phyloP scores from a whole-genome alignment of 2,797 vertebrate genomes.

The Iguana delicatissima region DNA sequence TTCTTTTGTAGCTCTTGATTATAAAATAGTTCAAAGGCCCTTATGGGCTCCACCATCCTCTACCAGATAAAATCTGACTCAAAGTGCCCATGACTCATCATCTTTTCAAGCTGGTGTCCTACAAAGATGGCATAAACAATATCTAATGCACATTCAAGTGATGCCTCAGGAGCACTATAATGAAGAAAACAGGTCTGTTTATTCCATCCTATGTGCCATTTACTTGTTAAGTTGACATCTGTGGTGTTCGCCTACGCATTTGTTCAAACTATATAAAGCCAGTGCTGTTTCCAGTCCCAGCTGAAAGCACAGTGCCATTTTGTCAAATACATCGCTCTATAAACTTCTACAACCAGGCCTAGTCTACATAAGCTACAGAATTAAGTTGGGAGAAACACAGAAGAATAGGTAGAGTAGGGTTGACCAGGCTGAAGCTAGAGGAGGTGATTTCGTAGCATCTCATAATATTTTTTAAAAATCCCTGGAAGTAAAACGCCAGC shows the following conservation, averaged over 20 bases:
- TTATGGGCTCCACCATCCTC: slow-evolving; percentile 34
- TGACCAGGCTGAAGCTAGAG: background rate
- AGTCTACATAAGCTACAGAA: background rate
- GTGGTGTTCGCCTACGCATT: background rate
- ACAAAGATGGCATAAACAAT: slow-evolving; percentile 1
- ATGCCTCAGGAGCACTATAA: slow-evolving; percentile 10
- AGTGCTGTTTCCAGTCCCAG: background rate
- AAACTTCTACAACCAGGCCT: background rate
- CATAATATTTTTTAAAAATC: background rate
- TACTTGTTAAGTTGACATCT: background rate
- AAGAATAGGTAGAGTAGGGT: background rate
- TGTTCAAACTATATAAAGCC: background rate
- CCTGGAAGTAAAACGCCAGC: background rate
- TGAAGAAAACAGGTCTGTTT: slow-evolving; percentile 27
- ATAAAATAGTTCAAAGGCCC: background rate
- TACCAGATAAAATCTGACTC: slow-evolving; percentile 43
- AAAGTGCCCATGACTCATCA: background rate
- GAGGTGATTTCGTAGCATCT: background rate
- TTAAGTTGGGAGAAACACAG: background rate
- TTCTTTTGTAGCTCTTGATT: background rate
- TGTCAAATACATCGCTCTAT: background rate
- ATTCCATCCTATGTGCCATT: background rate
- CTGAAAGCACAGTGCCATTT: background rate
- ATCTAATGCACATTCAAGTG: slow-evolving; percentile 18
- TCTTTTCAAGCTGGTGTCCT: background rate